These are phyloP conservation scores for Ophonus ardosiacus DNA, from an alignment of 2,888 invertebrate species.

Conservation along the genomic window DNA sequence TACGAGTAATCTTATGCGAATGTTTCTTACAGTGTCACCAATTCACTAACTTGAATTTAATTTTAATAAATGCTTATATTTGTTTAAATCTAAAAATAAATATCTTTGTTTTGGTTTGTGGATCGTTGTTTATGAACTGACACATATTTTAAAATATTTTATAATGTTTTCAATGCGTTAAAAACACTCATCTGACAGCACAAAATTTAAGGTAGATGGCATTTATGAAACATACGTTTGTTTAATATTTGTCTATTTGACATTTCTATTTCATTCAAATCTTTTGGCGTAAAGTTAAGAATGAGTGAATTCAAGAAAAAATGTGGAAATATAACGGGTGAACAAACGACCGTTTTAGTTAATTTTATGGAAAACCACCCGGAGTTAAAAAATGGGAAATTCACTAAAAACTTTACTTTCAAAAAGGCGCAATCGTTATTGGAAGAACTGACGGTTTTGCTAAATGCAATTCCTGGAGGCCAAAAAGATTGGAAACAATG, in stretches of 20 bases:
- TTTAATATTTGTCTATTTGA: background rate
- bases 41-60: background rate
- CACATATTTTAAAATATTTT: background rate
- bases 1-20: too few relatives aligned
- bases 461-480: conserved; percentile 42
- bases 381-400: background rate
- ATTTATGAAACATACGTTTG: background rate
- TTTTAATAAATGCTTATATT: background rate
- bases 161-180: background rate
- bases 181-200: background rate
- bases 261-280: background rate
- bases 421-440: background rate
- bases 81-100: background rate
- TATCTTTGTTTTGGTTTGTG: background rate
- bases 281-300: background rate
- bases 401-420: background rate
- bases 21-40: background rate
- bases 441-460: background rate
- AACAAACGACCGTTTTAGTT: background rate
- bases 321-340: background rate
- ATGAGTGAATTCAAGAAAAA: background rate
- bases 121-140: background rate
- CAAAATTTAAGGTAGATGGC: background rate
- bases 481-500: conserved; percentile 25
- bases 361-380: background rate